Evolutionary conservation across 23 tunicate genomes (phyloP).

Genomic region (Phallusia fumigata): DNA sequence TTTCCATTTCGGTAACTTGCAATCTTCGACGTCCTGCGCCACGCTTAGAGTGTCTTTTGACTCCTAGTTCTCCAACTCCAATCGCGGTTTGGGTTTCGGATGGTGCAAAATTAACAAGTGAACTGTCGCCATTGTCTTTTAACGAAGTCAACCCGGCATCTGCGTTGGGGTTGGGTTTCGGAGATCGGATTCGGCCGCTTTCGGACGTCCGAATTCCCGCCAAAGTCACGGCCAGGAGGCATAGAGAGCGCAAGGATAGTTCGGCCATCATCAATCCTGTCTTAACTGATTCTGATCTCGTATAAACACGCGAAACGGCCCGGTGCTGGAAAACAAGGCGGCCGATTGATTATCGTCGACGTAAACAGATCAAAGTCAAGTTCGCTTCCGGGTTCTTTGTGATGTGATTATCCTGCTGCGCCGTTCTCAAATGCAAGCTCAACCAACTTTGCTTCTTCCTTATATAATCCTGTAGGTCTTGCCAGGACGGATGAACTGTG

Average conservation of each 20-base stretch:
- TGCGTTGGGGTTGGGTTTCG: not conserved
- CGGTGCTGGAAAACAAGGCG: not conserved
- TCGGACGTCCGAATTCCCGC: not conserved
- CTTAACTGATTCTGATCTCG: not conserved
- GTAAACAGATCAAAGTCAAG: not conserved
- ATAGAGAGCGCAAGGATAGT: not conserved
- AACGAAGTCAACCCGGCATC: not conserved
- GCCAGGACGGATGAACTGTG: not conserved
- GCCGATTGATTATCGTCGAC: not conserved
- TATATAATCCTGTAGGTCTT: not conserved
- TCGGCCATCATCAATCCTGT: not conserved
- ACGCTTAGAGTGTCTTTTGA: not conserved
- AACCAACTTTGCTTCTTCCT: not conserved
- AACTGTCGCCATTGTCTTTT: not conserved
- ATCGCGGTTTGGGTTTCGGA: not conserved
- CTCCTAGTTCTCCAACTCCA: not conserved
- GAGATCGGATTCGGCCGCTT: constrained; percentile 7
- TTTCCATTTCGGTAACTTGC: not conserved
- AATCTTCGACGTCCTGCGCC: not conserved
- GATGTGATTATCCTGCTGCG: not conserved
- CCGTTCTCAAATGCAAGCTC: not conserved
- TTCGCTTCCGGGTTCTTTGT: not conserved
- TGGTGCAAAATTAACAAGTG: not conserved
- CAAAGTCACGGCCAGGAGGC: constrained; percentile 7
- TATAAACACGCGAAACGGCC: not conserved